Evolutionary conservation across 2,797 vertebrate species (phyloP).

Genomic region (Mergus octosetaceus): DNA sequence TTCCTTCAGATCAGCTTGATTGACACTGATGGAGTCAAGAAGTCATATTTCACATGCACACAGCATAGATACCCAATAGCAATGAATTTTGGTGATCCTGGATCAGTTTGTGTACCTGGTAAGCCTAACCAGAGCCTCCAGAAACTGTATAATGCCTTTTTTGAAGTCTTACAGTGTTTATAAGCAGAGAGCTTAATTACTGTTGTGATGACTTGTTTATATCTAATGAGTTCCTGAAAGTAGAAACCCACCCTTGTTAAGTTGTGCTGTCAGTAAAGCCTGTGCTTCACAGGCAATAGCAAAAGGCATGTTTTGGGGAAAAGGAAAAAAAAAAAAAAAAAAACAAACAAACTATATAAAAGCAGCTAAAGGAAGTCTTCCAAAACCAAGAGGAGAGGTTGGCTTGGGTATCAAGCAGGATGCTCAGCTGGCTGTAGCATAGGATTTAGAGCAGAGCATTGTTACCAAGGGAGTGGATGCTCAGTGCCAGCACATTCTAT

Average conservation of each 20-base stretch:
- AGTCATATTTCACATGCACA: neutral
- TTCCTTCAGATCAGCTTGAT: neutral
- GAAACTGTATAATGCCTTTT: neutral
- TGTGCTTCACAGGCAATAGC: too few species aligned
- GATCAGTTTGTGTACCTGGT: neutral
- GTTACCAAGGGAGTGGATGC: too few species aligned
- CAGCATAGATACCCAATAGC: neutral
- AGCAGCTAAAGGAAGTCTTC: neutral
- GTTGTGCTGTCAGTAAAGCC: neutral
- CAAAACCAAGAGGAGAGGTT: neutral
- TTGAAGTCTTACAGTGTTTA: too few species aligned
- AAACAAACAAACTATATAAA: neutral
- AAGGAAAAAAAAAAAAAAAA: too few species aligned
- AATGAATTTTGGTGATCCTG: neutral
- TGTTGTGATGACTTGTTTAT: neutral
- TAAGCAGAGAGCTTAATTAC: neutral
- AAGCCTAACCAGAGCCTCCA: neutral
- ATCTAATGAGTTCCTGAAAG: neutral
- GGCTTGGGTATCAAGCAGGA: neutral
- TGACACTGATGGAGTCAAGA: neutral
- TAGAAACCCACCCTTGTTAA: neutral
- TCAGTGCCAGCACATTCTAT: too few species aligned
- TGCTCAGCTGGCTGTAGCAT: neutral
- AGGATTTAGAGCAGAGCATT: neutral
- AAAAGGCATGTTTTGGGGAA: too few species aligned